Conservation (phyloP, 2,888 invertebrate genomes). For the Xestoiulus laeticollis region DNA sequence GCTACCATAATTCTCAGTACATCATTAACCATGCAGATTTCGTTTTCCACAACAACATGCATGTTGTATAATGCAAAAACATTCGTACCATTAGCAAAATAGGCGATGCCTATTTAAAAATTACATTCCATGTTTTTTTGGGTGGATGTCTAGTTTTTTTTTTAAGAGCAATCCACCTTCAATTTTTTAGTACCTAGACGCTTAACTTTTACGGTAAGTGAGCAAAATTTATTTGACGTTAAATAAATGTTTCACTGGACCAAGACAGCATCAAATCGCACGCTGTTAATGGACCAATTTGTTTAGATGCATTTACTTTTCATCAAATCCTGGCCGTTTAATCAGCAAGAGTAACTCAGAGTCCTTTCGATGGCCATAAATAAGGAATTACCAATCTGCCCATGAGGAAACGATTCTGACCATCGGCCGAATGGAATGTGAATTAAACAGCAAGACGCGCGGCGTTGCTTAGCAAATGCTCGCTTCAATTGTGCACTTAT, state of each 20-base stretch:
- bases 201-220: neutral
- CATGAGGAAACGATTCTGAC: neutral
- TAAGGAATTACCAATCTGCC: neutral
- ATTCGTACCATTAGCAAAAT: no score
- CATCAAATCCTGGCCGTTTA: neutral
- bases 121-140: neutral
- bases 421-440: neutral
- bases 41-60: no score
- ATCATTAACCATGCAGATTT: no score
- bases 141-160: neutral
- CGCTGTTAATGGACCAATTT: neutral
- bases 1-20: no score
- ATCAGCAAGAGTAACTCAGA: neutral
- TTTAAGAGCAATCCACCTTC: neutral
- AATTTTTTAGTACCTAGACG: neutral
- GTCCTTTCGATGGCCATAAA: neutral
- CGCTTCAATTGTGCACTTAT: neutral
- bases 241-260: slow-evolving; percentile 1
- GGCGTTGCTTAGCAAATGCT: slow-evolving; percentile 9
- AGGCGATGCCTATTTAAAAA: neutral
- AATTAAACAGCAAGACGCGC: neutral
- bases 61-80: no score
- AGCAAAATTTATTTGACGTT: neutral
- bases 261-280: neutral
- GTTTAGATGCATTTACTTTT: neutral